phyloP scores from a whole-genome alignment of 2,113 vertebrate genomes.

The Pteropus alecto region DNA sequence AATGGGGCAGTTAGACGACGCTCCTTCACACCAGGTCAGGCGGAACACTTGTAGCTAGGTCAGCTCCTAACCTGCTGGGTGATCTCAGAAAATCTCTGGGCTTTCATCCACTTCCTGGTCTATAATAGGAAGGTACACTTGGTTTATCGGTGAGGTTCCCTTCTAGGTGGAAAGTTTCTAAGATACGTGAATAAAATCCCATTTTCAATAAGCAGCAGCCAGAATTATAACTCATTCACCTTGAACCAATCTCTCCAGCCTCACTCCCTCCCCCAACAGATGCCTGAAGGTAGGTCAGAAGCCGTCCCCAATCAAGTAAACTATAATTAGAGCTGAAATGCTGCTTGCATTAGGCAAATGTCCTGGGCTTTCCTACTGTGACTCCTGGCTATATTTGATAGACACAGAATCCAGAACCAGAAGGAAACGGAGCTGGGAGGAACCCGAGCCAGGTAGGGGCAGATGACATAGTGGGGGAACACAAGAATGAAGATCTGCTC shows the following conservation, averaged over 20 bases:
- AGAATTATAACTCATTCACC: not conserved
- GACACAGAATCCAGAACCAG: not conserved
- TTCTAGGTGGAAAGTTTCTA: not conserved
- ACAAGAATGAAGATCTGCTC: not conserved
- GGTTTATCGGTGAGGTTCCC: not conserved
- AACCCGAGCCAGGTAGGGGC: not conserved
- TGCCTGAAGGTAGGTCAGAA: slow-evolving; percentile 54
- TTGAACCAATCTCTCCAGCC: not conserved
- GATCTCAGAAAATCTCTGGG: not conserved
- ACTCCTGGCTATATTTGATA: slow-evolving; percentile 29
- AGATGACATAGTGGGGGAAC: not conserved
- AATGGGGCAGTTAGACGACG: not conserved
- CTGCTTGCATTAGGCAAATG: slow-evolving; percentile 64
- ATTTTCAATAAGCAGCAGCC: not conserved
- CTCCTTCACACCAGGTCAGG: not conserved
- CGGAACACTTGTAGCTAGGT: not conserved
- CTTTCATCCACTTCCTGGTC: not conserved
- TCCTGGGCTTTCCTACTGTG: slow-evolving; percentile 43
- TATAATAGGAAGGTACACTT: not conserved
- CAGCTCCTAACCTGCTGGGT: not conserved
- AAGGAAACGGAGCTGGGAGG: not conserved
- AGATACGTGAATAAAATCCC: not conserved
- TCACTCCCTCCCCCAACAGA: not conserved
- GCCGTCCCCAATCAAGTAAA: slow-evolving; percentile 46
- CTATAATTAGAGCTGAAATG: slow-evolving; percentile 64